Evolutionary conservation across 2,888 invertebrate genomes (phyloP).

Genomic region (Drosophila trichaetosa): DNA sequence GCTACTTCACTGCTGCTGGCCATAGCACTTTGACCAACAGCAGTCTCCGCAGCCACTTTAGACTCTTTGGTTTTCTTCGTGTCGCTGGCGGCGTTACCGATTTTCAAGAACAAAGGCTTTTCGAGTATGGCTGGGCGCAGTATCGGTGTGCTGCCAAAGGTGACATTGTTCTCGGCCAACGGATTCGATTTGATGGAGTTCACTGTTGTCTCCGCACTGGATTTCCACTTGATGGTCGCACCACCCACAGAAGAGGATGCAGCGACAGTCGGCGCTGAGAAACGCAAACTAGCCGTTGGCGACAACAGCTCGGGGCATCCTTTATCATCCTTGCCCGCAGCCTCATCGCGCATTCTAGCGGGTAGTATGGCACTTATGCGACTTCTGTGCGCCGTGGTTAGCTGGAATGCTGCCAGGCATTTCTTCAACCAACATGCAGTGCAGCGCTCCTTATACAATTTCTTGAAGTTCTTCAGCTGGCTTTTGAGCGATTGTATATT

Average conservation of each 20-base stretch:
- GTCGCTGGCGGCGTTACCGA: constrained; percentile 43
- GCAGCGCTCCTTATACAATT: constrained; percentile 91
- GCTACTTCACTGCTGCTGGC: constrained; percentile 34
- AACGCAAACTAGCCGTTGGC: constrained; percentile 58
- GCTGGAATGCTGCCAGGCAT: constrained; percentile 92
- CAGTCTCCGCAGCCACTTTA: constrained; percentile 4
- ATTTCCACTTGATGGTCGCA: constrained; percentile 76
- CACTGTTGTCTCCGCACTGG: constrained; percentile 57
- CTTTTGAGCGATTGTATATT: constrained; percentile 90
- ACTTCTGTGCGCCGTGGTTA: constrained; percentile 89
- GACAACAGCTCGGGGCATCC: constrained; percentile 54
- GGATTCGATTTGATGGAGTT: constrained; percentile 79
- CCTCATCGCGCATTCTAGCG: constrained; percentile 64
- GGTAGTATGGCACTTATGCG: constrained; percentile 90
- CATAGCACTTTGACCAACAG: constrained; percentile 29
- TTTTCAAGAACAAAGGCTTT: constrained; percentile 81
- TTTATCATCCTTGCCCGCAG: constrained; percentile 57
- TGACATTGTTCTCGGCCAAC: constrained; percentile 82
- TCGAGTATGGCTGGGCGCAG: constrained; percentile 83
- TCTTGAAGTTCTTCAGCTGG: constrained; percentile 86
- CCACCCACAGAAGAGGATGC: constrained; percentile 36
- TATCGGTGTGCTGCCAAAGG: constrained; percentile 83
- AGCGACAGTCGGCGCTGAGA: constrained; percentile 28
- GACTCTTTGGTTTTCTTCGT: constrained; percentile 51
- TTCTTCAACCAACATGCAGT: constrained; percentile 95